Evolutionary conservation across 2,888 invertebrate genomes (phyloP), one percentile per base, ranked within the genome.

Genomic region (Phaonia tiefii): DNA sequence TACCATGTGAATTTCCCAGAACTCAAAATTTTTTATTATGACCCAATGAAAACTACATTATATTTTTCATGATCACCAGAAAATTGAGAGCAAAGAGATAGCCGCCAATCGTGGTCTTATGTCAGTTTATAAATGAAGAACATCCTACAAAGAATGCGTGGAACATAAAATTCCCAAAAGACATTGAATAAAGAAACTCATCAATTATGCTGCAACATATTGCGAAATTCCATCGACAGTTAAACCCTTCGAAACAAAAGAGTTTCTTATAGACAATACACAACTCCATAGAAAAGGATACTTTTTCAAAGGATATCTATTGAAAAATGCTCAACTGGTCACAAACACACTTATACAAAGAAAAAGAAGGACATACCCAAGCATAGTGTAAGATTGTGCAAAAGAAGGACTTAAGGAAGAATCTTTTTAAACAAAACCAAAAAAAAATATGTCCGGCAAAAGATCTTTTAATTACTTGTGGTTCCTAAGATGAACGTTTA

Each of bases 391-490:
- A 80, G 60, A 26, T 73, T 63, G 69, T 5, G 46, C 56, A 71
- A 65, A 65, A 39, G 56, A n/a, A 54, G 44, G 25, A 44, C 15
- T n/a, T 17, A 72, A 42, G 22, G 69, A 67, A 63, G 70, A 39
- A 49, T 67, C 17, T 58, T 26, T 20, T 51, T 2, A 8, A 72
- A 46, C 44, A 51, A 31, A 17, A 20, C 15, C 15, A 46, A n/a
- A n/a, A n/a, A n/a, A 31, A 31, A 31, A 25, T 39, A 58, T 67
- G 80, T 78, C 77, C 80, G 60, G 80, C 74, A 71, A 78, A 78
- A 67, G 71, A 78, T 81, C 67, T 75, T 81, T 78, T 78, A 81
- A 81, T 81, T 81, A 81, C 78, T 81, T 81, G 80, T 81, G 80
- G 80, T 78, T 77, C 80, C 67, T 77, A 77, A 74, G 74, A 74